These are phyloP conservation scores for Ladona fulva DNA, from an alignment of 1,140 invertebrate species.

Conservation along the genomic window DNA sequence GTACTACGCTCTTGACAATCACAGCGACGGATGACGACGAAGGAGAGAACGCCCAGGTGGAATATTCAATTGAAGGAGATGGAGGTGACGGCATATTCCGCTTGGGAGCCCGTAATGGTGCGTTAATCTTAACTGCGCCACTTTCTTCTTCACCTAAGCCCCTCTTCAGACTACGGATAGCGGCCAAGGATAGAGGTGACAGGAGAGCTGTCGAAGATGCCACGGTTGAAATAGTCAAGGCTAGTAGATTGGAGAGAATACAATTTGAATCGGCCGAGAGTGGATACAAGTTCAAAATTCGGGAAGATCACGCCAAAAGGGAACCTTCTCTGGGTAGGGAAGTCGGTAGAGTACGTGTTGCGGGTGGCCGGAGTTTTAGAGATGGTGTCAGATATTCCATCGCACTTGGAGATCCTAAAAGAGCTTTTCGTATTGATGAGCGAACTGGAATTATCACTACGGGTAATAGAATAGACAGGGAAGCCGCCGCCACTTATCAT, in stretches of 20 bases:
- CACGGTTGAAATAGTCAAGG: slow-evolving; percentile 68
- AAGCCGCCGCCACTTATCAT: slow-evolving; percentile 63
- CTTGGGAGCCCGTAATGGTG: slow-evolving; percentile 65
- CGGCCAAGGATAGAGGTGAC: slow-evolving; percentile 69
- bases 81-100: slow-evolving; percentile 68
- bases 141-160: slow-evolving; percentile 51
- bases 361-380: slow-evolving; percentile 37
- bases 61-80: slow-evolving; percentile 58
- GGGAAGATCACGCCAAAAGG: slow-evolving; percentile 57
- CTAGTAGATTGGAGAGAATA: slow-evolving; percentile 55
- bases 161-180: slow-evolving; percentile 60
- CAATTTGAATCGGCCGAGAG: slow-evolving; percentile 57
- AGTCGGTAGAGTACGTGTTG: slow-evolving; percentile 65
- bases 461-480: slow-evolving; percentile 71
- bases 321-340: slow-evolving; percentile 48
- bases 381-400: slow-evolving; percentile 62
- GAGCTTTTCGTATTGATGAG: slow-evolving; percentile 71
- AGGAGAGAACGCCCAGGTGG: slow-evolving; percentile 70
- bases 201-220: slow-evolving; percentile 59
- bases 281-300: slow-evolving; percentile 69
- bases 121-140: slow-evolving; percentile 55
- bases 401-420: slow-evolving; percentile 66
- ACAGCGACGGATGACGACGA: slow-evolving; percentile 70
- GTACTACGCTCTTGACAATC: slow-evolving; percentile 58
- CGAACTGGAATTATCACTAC: slow-evolving; percentile 70